Base-by-base conservation (phyloP, 1,140 invertebrate genomes). In the Drosophila nebulosa region DNA sequence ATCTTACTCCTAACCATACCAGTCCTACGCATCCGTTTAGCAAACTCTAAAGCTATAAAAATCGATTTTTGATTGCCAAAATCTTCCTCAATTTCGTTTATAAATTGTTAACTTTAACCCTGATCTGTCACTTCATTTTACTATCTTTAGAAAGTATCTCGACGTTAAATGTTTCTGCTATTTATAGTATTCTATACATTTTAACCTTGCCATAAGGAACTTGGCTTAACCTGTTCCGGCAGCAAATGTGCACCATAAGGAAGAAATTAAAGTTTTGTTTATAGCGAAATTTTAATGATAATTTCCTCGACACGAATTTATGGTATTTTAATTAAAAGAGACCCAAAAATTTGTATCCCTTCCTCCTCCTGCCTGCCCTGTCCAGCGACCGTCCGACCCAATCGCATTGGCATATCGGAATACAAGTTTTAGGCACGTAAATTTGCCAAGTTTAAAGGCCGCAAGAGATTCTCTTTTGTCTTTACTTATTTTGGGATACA, bases 311-410 rank as follows among this genome's bases (percentile, higher is more conserved):
- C 83, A 86, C 81, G 81, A 86, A 86, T 86, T 86, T 86, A 86
- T 86, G 78, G 81, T 71, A 86, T 86, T 86, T 86, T 86, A 86
- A 86, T 86, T 86, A 86, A 86, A 86, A 88, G 64, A 71, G 74
- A 69, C 53, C 65, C 65, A 74, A 81, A 71, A 67, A 70, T 32
- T 12, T 12, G 10, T 4, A 4, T 32, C 10, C 30, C 10, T 12
- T 10, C 10, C 9, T 32, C 2, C 10, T 12, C 12, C 10, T 12
- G n/a, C n/a, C n/a, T n/a, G n/a, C n/a, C n/a, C n/a, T n/a, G n/a
- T n/a, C n/a, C n/a, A n/a, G n/a, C n/a, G n/a, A n/a, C n/a, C n/a
- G n/a, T n/a, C n/a, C n/a, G n/a, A n/a, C n/a, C 24, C 63, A 75
- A 84, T 73, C 64, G n/a, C 30, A 51, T 51, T 52, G 57, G 14